phyloP scores from a whole-genome alignment of 2,113 vertebrate species.

The Holacanthus passer region DNA sequence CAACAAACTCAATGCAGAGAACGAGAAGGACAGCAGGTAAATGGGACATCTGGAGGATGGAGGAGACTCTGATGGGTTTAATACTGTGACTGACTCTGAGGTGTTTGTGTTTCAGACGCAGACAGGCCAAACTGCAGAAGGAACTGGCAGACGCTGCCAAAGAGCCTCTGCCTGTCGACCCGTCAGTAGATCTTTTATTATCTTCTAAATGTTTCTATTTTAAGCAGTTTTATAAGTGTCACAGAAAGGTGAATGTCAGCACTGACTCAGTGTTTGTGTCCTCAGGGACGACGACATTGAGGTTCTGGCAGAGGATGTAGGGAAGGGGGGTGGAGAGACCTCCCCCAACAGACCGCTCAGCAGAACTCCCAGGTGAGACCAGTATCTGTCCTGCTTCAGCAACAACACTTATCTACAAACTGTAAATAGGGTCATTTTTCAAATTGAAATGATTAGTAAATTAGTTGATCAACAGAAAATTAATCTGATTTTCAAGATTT shows the following conservation, averaged over 20 bases:
- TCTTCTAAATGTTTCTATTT: not conserved
- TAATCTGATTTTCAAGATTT: no score
- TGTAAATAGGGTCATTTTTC: not conserved
- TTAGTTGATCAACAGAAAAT: no score
- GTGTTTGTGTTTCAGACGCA: slow-evolving; percentile 81
- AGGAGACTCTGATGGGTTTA: not conserved
- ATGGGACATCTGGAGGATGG: not conserved
- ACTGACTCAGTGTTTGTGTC: not conserved
- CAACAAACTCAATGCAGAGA: slow-evolving; percentile 96
- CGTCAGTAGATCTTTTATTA: slow-evolving; percentile 84
- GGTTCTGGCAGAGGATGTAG: slow-evolving; percentile 91
- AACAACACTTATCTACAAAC: not conserved
- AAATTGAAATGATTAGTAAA: no score
- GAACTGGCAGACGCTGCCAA: slow-evolving; percentile 98
- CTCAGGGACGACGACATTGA: slow-evolving; percentile 97
- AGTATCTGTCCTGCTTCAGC: not conserved
- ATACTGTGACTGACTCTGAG: not conserved
- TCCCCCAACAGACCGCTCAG: slow-evolving; percentile 85
- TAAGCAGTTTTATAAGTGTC: not conserved
- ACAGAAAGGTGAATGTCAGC: not conserved
- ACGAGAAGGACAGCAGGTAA: slow-evolving; percentile 96
- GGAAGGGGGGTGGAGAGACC: slow-evolving; percentile 87
- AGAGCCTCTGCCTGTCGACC: slow-evolving; percentile 93
- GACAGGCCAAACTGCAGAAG: slow-evolving; percentile 96
- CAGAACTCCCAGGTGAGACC: slow-evolving; percentile 87